Evolutionary conservation across 2,797 vertebrate species (phyloP).

Genomic region (Pangasius krempfi): DNA sequence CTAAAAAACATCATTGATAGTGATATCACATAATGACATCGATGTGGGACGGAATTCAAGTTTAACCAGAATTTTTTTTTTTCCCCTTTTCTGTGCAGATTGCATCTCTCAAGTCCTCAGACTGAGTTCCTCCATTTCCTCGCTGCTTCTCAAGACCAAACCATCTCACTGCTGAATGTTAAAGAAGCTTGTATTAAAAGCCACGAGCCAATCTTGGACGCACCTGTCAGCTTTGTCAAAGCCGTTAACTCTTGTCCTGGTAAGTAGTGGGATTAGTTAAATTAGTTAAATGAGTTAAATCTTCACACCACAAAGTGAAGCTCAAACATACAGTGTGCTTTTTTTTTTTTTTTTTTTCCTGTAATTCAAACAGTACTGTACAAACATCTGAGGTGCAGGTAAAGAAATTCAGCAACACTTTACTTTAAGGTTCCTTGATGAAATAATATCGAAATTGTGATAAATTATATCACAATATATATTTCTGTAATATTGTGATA

Average conservation of each 20-base stretch:
- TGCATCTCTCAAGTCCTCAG: neutral
- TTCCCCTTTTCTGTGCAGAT: neutral
- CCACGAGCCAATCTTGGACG: neutral
- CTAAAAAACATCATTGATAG: neutral
- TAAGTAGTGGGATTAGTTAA: neutral
- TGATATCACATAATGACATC: neutral
- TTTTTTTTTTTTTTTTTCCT: neutral
- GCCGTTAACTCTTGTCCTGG: neutral
- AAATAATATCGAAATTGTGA: neutral
- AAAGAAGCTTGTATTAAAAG: neutral
- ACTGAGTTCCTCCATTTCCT: neutral
- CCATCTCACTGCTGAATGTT: neutral
- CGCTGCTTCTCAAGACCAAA: neutral
- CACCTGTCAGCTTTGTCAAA: neutral
- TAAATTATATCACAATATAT: neutral
- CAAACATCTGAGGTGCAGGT: neutral
- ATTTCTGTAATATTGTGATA: neutral
- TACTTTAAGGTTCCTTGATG: neutral
- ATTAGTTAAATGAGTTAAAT: neutral
- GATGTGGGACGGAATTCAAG: neutral
- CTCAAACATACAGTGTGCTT: neutral
- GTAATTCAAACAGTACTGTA: constrained; percentile 1
- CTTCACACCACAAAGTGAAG: neutral
- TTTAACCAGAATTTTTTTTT: neutral
- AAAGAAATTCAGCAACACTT: neutral